Base-by-base conservation (phyloP, 1,140 invertebrate species). In the Anagrus nilaparvatae region DNA sequence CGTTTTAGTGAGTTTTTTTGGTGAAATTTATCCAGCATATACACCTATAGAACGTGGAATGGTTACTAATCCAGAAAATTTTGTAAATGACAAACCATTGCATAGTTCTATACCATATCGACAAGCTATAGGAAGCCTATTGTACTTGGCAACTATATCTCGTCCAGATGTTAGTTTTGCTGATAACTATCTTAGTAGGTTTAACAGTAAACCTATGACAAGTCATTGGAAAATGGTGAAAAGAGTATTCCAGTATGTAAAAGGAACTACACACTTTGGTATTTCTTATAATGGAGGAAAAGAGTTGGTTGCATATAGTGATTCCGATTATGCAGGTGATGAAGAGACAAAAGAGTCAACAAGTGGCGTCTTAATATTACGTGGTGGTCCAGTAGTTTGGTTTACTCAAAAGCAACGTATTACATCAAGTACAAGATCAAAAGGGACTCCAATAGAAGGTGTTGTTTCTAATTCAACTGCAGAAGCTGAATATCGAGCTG, bases 101-200 rank as follows among this genome's bases (percentile, higher is more conserved):
- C 9, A 28, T 14, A 16, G 28, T 10, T 38, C 23, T 16, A 27
- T 3, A 14, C 52, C 38, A 31, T 59, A 58, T 43, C 43, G 53
- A 43, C 51, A 61, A 53, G 49, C 50, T 3, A 54, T 67, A 12
- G 58, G 63, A 13, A 49, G 54, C 16, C 44, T 69, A 8, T 50
- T 69, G 33, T 64, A 63, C 34, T 37, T 67, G 16, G 49, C 59
- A 1, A 47, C 50, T 12, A 56, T 55, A 32, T 61, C 55, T 34
- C 51, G 60, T 24, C 65, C 63, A 27, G 62, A 67, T 49, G 59
- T 67, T n/a, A 46, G 44, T 12, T 56, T 52, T 54, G 51, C 45
- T 19, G 58, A 61, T 2, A 54, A 50, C 40, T 50, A 52, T 46
- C 47, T 55, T 8, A 61, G 55, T 39, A 36, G 51, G 44, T 56